Percentiles rank a stretch among this genome's conserved stretches.
These are phyloP conservation scores for Ypsolopha sequella DNA, from an alignment of 2,888 invertebrate species.

Conservation along the genomic window DNA sequence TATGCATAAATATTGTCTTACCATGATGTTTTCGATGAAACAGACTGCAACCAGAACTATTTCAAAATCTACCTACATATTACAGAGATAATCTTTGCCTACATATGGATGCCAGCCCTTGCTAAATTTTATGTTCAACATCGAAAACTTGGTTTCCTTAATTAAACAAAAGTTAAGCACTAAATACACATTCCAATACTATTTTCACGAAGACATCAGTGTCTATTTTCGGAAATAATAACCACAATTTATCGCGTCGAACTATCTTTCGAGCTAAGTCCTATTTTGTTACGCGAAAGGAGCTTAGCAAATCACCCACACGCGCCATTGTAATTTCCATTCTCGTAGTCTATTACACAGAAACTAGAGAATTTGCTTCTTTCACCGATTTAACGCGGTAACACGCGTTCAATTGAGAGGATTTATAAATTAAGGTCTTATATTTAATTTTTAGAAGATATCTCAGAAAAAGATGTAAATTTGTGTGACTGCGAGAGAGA, in stretches of 20 bases:
- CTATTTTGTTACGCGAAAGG: slow-evolving; percentile 51
- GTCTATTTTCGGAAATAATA: slow-evolving; percentile 35
- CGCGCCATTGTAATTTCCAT: slow-evolving; percentile 53
- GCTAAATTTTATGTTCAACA: slow-evolving; percentile 32
- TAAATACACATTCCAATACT: slow-evolving; percentile 17
- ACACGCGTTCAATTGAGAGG: slow-evolving; percentile 20
- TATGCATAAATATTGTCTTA: slow-evolving; percentile 24
- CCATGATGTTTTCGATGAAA: too few species aligned
- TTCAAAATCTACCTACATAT: slow-evolving; percentile 15
- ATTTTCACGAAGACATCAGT: slow-evolving; percentile 20
- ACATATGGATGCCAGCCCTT: slow-evolving; percentile 23
- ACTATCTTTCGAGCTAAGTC: slow-evolving; percentile 42
- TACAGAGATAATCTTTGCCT: slow-evolving; percentile 19
- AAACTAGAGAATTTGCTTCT: slow-evolving; percentile 4
- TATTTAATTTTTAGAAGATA: too few species aligned
- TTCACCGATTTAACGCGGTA: slow-evolving; percentile 16
- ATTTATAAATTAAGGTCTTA: slow-evolving; percentile 16
- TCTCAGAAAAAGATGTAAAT: too few species aligned
- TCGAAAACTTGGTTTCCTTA: slow-evolving; percentile 60
- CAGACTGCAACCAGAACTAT: too few species aligned
- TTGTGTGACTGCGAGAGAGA: background rate
- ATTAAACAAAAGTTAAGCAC: slow-evolving; percentile 25
- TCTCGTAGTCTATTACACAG: slow-evolving; percentile 10
- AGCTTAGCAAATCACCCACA: slow-evolving; percentile 40
- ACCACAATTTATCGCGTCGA: slow-evolving; percentile 29